Percentiles rank a stretch among this genome's conserved stretches.
phyloP scores from a whole-genome alignment of 2,113 vertebrate species.

The Ctenodactylus gundi region DNA sequence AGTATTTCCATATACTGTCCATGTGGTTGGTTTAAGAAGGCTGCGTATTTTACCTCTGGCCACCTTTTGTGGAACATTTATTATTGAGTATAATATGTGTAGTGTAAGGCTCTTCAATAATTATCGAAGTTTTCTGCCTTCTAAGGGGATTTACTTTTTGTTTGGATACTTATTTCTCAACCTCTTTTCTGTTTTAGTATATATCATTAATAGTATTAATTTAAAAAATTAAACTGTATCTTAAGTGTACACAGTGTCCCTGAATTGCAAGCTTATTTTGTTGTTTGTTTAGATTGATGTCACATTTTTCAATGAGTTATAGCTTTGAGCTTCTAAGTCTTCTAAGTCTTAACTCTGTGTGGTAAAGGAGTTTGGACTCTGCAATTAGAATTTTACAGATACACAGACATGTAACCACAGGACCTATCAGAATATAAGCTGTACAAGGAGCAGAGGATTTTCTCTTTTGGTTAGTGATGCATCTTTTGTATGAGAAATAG shows the following conservation, averaged over 20 bases:
- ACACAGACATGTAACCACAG: background rate
- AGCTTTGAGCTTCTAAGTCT: background rate
- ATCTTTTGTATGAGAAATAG: background rate
- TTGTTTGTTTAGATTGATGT: background rate
- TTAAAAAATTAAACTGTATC: background rate
- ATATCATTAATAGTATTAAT: background rate
- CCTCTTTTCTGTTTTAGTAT: background rate
- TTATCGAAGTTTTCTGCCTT: background rate
- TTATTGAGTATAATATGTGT: background rate
- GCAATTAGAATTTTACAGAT: background rate
- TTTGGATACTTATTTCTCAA: background rate
- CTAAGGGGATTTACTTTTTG: background rate
- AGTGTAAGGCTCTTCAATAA: background rate
- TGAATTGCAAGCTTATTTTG: background rate
- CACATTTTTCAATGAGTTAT: background rate
- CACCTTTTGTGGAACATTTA: background rate
- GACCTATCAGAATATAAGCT: background rate
- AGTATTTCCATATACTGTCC: constrained; percentile 3
- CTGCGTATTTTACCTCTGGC: background rate
- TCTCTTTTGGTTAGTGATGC: background rate
- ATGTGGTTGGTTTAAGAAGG: background rate
- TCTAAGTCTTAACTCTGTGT: too few relatives aligned
- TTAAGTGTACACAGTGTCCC: background rate
- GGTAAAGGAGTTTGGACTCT: background rate
- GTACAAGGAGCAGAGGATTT: background rate